phyloP scores from a whole-genome alignment of 2,888 invertebrate genomes.

The Platycheirus albimanus region DNA sequence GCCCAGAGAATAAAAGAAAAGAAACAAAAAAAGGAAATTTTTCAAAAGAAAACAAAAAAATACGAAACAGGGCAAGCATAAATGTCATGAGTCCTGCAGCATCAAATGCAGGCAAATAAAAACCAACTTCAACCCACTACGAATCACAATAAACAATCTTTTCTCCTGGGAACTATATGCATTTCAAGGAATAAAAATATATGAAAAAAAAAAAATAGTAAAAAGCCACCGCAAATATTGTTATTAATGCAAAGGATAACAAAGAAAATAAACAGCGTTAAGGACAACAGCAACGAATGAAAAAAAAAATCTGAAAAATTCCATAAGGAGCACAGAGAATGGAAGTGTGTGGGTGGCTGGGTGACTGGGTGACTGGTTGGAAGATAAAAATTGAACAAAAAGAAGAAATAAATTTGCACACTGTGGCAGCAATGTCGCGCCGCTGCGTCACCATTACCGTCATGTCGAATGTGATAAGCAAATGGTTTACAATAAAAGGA shows the following conservation, averaged over 20 bases:
- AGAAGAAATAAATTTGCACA: conserved; percentile 64
- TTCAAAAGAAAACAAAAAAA: conserved; percentile 7
- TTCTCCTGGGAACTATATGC: conserved; percentile 65
- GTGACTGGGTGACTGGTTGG: no score
- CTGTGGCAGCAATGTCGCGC: conserved; percentile 36
- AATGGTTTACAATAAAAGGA: conserved; percentile 71
- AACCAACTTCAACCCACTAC: background rate
- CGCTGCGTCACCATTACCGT: conserved; percentile 51
- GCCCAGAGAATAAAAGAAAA: conserved; percentile 1
- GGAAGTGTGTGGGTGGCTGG: background rate
- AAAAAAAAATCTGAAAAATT: no score
- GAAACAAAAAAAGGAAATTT: background rate
- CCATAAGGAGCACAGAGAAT: background rate
- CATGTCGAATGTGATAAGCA: conserved; percentile 72
- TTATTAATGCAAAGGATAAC: conserved; percentile 68
- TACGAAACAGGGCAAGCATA: conserved; percentile 45
- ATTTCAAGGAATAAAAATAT: conserved; percentile 22
- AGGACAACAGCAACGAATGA: conserved; percentile 5
- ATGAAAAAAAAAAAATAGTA: conserved; percentile 45
- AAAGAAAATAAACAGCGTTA: conserved; percentile 28
- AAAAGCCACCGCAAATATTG: conserved; percentile 67
- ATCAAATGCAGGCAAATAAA: conserved; percentile 36
- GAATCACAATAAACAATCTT: conserved; percentile 34
- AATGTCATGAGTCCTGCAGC: conserved; percentile 69
- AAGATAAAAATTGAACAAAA: conserved; percentile 42